Conservation (phyloP, 2,797 vertebrate genomes). For the Tachyglossus aculeatus region DNA sequence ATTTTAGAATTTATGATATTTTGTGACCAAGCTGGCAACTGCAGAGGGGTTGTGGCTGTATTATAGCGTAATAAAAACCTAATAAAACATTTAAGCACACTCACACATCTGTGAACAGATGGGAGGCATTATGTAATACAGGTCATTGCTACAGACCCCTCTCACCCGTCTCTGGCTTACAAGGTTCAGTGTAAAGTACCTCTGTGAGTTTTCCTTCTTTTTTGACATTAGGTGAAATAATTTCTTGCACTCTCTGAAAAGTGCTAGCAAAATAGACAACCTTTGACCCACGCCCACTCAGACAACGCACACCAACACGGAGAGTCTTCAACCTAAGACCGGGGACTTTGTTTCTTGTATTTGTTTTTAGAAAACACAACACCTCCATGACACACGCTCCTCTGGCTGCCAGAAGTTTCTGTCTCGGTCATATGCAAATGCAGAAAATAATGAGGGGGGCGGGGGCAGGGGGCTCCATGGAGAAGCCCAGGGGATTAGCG, state of each 20-base stretch:
- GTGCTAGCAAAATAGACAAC: slow-evolving; percentile 32
- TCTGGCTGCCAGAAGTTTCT: slow-evolving; percentile 61
- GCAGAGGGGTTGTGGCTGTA: slow-evolving; percentile 54
- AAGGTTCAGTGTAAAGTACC: slow-evolving; percentile 47
- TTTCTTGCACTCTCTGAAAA: slow-evolving; percentile 39
- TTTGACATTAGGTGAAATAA: slow-evolving; percentile 44
- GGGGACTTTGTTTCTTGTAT: slow-evolving; percentile 51
- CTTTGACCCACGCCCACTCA: slow-evolving; percentile 45
- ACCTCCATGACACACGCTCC: slow-evolving; percentile 55
- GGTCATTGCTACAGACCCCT: slow-evolving; percentile 68
- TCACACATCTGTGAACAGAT: slow-evolving; percentile 74
- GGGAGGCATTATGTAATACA: slow-evolving; percentile 73
- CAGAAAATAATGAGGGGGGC: slow-evolving; percentile 60
- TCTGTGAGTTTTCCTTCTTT: slow-evolving; percentile 60
- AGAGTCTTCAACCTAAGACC: slow-evolving; percentile 43
- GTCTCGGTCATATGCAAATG: slow-evolving; percentile 66
- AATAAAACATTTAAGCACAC: slow-evolving; percentile 72
- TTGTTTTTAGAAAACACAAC: slow-evolving; percentile 70
- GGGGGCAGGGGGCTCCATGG: slow-evolving; percentile 59
- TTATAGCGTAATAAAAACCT: slow-evolving; percentile 69
- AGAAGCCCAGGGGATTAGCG: slow-evolving; percentile 63
- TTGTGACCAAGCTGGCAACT: slow-evolving; percentile 66
- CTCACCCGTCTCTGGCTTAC: slow-evolving; percentile 57
- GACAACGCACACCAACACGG: slow-evolving; percentile 14
- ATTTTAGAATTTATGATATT: slow-evolving; percentile 65